Evolutionary conservation across 2,113 vertebrate genomes (phyloP).

Genomic region (Setophaga coronata): DNA sequence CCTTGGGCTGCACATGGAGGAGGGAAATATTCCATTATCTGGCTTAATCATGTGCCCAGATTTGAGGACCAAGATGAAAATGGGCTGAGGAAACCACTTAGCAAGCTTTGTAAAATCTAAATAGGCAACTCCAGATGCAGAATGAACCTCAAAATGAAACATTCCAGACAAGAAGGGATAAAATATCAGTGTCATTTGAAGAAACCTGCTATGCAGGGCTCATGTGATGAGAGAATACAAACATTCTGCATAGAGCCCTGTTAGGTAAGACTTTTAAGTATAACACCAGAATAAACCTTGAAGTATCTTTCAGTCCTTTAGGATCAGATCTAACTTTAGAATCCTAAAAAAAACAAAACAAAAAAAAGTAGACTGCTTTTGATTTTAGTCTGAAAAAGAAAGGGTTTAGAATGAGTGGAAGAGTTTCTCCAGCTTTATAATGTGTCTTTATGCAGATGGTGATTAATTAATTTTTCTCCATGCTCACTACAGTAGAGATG

Average conservation of each 20-base stretch:
- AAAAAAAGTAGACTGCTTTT: background rate
- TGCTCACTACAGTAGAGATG: background rate
- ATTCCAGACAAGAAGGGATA: background rate
- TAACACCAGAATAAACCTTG: background rate
- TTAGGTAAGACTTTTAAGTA: background rate
- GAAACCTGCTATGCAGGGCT: background rate
- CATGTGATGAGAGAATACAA: background rate
- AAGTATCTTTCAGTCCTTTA: background rate
- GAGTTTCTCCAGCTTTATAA: background rate
- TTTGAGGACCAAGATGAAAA: background rate
- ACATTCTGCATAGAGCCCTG: background rate
- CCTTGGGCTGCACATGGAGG: fast-evolving
- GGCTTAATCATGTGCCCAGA: fast-evolving
- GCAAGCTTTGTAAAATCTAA: background rate
- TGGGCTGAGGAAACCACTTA: fast-evolving
- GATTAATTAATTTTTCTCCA: background rate
- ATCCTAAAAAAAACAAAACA: background rate
- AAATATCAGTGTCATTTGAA: background rate
- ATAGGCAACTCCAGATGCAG: background rate
- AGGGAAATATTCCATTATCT: background rate
- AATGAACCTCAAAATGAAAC: background rate
- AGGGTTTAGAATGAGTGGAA: background rate
- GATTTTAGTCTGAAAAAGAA: background rate
- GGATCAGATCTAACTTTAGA: background rate
- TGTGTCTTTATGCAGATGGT: background rate